A percentile compares a stretch with the other conserved stretches of the same genome.
These are phyloP conservation scores for Vireo altiloquus DNA, from an alignment of 2,113 vertebrate species.

Conservation along the genomic window DNA sequence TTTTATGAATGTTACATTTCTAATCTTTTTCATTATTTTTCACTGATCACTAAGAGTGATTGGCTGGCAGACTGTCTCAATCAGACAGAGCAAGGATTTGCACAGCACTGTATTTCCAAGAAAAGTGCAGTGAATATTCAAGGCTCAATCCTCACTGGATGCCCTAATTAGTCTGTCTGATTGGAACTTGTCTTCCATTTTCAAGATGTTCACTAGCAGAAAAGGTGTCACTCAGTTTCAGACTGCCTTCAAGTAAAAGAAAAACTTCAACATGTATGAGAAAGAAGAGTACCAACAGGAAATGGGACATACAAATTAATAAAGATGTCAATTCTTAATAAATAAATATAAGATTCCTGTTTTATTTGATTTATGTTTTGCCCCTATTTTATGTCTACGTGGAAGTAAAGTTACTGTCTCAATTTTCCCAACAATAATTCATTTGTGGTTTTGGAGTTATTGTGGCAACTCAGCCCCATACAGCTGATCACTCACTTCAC, in stretches of 20 bases:
- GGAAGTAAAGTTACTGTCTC: neutral
- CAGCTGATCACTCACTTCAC: neutral
- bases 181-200: conserved; percentile 26
- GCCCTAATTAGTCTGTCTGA: conserved; percentile 28
- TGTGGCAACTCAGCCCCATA: neutral
- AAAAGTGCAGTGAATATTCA: conserved; percentile 17
- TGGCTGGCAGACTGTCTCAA: conserved; percentile 3
- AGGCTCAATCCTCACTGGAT: neutral
- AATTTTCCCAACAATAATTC: neutral
- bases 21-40: conserved; percentile 5
- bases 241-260: neutral
- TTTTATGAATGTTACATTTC: neutral
- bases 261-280: neutral
- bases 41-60: neutral
- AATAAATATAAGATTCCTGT: neutral
- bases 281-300: neutral
- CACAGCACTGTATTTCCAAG: neutral
- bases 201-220: neutral
- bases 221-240: neutral
- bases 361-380: neutral
- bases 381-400: neutral
- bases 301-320: neutral
- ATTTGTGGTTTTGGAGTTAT: neutral
- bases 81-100: conserved; percentile 22
- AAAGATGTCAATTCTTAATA: neutral